Evolutionary conservation across 2,888 invertebrate genomes (phyloP), one percentile per base, ranked within the genome.

Genomic region (Vanessa cardui): DNA sequence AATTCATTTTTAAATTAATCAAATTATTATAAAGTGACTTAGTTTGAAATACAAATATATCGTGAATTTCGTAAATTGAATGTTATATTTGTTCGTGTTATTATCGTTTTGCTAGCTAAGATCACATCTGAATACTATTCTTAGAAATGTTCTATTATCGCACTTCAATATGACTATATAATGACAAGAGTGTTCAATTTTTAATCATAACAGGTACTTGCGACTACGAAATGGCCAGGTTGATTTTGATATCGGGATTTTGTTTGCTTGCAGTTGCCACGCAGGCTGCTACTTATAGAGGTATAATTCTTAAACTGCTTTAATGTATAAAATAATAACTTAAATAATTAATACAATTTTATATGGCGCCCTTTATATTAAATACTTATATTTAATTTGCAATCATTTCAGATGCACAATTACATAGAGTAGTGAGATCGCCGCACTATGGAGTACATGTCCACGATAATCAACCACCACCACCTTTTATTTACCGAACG

Each of bases 91-190:
- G 15, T 26, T 58, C 12, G 33, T 33, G 3, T 1, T 18, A 61
- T 66, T 80, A 77, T 72, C 78, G 78, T 81, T 83, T 83, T 73
- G 75, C 74, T 64, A 12, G 66, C 58, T 52, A 69, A 76, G 75
- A 77, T 70, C 62, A 74, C 72, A 74, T 70, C 72, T 74, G 76
- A 71, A 72, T 74, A 70, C 77, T 80, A 83, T 88, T 88, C 87
- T 83, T 74, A 76, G 89, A 88, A 69, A 72, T 65, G 61, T 77
- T 12, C 4, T 39, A 39, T 39, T 78, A 74, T 72, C 74, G 73
- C 73, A 68, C 72, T 73, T 62, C 69, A 73, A 74, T 72, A 76
- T 74, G 75, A 75, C 68, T 88, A 88, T 88, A 88, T 81, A 77
- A 86, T 80, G 77, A 75, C 61, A 63, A 74, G 67, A 52, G 58